Conservation (phyloP, 1,140 invertebrate species). For the Zaprionus tsacasi region DNA sequence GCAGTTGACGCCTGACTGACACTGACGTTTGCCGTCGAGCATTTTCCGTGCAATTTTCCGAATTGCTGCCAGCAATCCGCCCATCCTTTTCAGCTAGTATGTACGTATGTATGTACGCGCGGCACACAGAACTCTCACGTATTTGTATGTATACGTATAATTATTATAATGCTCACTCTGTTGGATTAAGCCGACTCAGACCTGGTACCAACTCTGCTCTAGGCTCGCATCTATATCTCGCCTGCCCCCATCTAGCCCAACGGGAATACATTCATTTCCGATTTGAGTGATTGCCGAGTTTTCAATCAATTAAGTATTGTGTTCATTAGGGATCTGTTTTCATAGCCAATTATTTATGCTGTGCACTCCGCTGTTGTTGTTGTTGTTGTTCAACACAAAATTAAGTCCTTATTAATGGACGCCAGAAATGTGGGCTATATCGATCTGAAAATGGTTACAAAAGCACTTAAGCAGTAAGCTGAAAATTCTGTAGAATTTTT, state of each 20-base stretch:
- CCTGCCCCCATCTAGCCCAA: background rate
- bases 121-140: background rate
- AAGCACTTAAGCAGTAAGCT: background rate
- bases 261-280: slow-evolving; percentile 23
- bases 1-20: slow-evolving; percentile 25
- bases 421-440: background rate
- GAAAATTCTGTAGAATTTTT: background rate
- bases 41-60: slow-evolving; percentile 59
- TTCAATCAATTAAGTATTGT: slow-evolving; percentile 64
- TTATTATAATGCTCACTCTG: slow-evolving; percentile 69
- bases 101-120: background rate
- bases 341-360: slow-evolving; percentile 51
- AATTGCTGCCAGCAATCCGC: slow-evolving; percentile 19
- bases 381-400: slow-evolving; percentile 1
- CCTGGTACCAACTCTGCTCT: background rate
- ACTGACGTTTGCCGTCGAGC: slow-evolving; percentile 37
- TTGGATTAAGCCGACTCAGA: slow-evolving; percentile 49
- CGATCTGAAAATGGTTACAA: background rate
- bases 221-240: background rate
- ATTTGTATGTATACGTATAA: slow-evolving; percentile 51
- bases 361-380: slow-evolving; percentile 8
- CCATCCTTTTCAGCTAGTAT: slow-evolving; percentile 2
- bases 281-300: slow-evolving; percentile 57
- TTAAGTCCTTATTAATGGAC: slow-evolving; percentile 1
- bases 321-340: slow-evolving; percentile 36